Evolutionary conservation across 1,140 invertebrate genomes (phyloP), one percentile per base, ranked within the genome.

Genomic region (Bombus pyrosoma): DNA sequence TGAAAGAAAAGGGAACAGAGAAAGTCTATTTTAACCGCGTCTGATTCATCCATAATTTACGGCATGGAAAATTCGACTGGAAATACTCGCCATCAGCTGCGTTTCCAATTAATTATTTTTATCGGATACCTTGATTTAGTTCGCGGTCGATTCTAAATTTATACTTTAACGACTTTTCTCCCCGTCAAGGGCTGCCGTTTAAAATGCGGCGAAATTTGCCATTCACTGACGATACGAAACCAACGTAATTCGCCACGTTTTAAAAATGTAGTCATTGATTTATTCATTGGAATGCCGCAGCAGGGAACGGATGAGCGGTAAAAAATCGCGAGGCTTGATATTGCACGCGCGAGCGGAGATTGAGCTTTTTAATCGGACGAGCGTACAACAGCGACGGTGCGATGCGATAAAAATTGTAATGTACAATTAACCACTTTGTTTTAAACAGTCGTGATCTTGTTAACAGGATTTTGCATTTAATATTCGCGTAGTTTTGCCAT

Each of bases 381-480:
- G 18, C 59, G 64, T 22, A 66, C 15, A 32, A 32, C 18, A 18
- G 32, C n/a, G 15, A 18, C 64, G 32, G 6, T n/a, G 15, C 64
- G 71, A 6, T 9, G 22, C 47, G 47, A 76, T 76, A 39, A 77
- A 77, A 77, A 77, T 77, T 62, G 4, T 25, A 59, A 28, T 59
- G 41, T 25, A 18, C 25, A n/a, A 76, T 76, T 53, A 59, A 53
- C 34, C 47, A 34, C 22, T 53, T 66, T 22, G 22, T 62, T 77
- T 43, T 25, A 37, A 78, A 41, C 28, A 41, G 41, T 41, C 39
- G 28, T 25, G 39, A 18, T 3, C 57, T 62, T 53, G 47, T 75
- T 75, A 53, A 34, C 32, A 22, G n/a, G 18, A 41, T 32, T 37
- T 59, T 12, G 34, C 32, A 34, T 34, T n/a, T 62, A 12, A 25